Evolutionary conservation across 2,113 vertebrate species (phyloP), one percentile per base, ranked within the genome.

Genomic region (Callaeas wilsoni): DNA sequence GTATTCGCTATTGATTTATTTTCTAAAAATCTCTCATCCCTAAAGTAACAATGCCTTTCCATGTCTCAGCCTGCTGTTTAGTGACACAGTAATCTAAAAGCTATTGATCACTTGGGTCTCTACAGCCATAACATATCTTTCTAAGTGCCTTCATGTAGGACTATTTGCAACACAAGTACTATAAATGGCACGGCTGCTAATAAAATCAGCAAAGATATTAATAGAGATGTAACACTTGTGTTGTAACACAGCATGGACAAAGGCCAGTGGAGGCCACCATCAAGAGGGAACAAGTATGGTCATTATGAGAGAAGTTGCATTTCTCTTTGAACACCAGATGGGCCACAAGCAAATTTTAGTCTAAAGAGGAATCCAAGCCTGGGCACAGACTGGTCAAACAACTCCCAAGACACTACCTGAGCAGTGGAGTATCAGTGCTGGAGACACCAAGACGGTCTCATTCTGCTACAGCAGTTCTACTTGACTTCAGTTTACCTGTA

Each of bases 21-120:
- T 96, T 89, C 87, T 92, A 86, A 91, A 96, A 80, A 84, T 93
- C 92, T 92, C 82, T 79, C 88, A 97, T 50, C 90, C 89, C 92
- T 93, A 75, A 86, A 91, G 68, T 92, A 79, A 83, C 87, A 30
- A n/a, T 13, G 93, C 81, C 62, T 84, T 91, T 96, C 89, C 88
- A 53, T 75, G 80, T 57, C 83, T 92, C 93, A 89, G 90, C 77
- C 91, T 94, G 90, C 91, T 87, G 74, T 82, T 96, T 80, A 90
- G 71, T 74, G 60, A 87, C 93, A 93, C 88, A 87, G 89, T 94
- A 96, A 97, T 96, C 89, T 95, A 96, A 96, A 95, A 90, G 91
- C 88, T 93, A 96, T 97, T 89, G 97, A 97, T 96, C 93, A 73
- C 79, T 92, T 76, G 91, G 80, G 87, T 88, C 70, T 95, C 87